Conservation (phyloP, 92 coral and sea anemone species). For the Epizoanthus scotinus region DNA sequence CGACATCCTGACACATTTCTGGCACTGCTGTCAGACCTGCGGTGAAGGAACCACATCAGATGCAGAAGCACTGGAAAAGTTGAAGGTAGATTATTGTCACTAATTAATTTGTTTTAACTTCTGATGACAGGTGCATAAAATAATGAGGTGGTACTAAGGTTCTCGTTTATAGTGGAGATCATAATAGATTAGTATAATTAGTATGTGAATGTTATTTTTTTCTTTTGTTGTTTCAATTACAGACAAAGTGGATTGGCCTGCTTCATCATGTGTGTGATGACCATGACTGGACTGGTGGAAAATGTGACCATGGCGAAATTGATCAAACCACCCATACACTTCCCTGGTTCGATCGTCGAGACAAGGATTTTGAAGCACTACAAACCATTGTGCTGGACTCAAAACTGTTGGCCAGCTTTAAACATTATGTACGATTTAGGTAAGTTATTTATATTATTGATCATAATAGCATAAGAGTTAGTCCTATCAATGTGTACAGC, state of each 20-base stretch:
- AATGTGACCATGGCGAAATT: conserved; percentile 41
- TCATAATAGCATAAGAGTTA: background rate
- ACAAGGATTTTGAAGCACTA: conserved; percentile 51
- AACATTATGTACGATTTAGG: conserved; percentile 60
- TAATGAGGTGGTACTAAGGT: background rate
- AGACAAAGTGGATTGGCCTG: conserved; percentile 51
- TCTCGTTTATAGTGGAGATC: too few species aligned
- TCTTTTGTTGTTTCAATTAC: background rate
- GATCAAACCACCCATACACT: conserved; percentile 28
- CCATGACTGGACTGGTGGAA: conserved; percentile 59
- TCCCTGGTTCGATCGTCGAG: conserved; percentile 59
- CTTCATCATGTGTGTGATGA: conserved; percentile 55
- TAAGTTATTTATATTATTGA: conserved; percentile 5
- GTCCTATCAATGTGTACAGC: background rate
- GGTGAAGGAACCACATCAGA: background rate
- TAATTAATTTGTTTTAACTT: too few species aligned
- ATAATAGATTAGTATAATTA: too few species aligned
- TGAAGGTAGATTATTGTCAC: too few species aligned
- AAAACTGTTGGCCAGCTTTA: conserved; percentile 44
- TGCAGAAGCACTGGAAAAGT: too few species aligned
- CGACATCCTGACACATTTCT: conserved; percentile 12
- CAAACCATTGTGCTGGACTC: conserved; percentile 48
- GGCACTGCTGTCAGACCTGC: conserved; percentile 22
- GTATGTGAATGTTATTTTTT: too few species aligned
- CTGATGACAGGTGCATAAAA: too few species aligned